phyloP scores from a whole-genome alignment of 2,797 vertebrate genomes.

The Atherinosoma microstoma region DNA sequence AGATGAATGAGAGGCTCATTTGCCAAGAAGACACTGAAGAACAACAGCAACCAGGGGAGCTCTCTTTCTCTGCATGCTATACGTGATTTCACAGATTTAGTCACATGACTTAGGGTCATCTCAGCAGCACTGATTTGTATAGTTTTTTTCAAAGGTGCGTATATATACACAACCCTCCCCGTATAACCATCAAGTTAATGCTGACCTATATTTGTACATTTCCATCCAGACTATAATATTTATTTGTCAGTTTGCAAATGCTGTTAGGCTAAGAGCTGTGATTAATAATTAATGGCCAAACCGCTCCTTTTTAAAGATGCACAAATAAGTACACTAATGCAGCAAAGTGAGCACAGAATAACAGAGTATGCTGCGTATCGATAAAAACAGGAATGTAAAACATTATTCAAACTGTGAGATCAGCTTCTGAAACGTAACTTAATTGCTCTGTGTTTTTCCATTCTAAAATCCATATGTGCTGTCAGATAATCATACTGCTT shows the following conservation, averaged over 20 bases:
- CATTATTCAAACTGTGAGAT: conserved; percentile 26
- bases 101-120: conserved; percentile 39
- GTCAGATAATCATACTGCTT: not conserved
- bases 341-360: conserved; percentile 8
- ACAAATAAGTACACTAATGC: conserved; percentile 14
- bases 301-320: conserved; percentile 36
- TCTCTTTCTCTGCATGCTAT: conserved; percentile 4
- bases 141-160: conserved; percentile 36
- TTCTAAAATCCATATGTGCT: not conserved
- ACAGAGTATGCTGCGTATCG: conserved; percentile 6
- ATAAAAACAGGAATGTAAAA: conserved; percentile 21
- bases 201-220: conserved; percentile 53
- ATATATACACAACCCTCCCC: conserved; percentile 12
- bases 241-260: conserved; percentile 48
- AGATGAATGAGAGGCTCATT: conserved; percentile 48
- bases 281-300: conserved; percentile 60
- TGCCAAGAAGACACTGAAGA: conserved; percentile 15
- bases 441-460: conserved; percentile 10
- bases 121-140: conserved; percentile 28
- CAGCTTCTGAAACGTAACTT: conserved; percentile 17
- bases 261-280: conserved; percentile 45
- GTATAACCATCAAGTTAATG: conserved; percentile 28
- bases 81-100: conserved; percentile 38
- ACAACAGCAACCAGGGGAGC: conserved; percentile 14
- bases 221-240: conserved; percentile 42